Base-by-base conservation (phyloP, 2,113 vertebrate genomes). In the Asarcornis scutulata region DNA sequence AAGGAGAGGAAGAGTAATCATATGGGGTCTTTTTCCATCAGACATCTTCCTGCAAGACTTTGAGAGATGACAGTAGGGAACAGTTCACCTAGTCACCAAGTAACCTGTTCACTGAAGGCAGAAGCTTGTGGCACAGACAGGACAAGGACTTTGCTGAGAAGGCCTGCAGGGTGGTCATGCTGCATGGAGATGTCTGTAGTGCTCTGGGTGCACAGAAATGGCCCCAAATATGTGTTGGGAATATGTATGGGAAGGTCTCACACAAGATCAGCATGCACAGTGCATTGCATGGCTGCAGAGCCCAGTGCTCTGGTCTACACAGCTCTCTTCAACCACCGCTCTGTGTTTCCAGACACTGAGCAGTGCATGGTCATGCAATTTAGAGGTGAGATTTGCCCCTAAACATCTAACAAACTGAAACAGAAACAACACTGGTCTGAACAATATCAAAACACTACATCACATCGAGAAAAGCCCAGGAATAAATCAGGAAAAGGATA, bases 281-380 rank as follows among this genome's bases (percentile, higher is more conserved):
- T 2, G 22, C 2, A 2, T 27, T 18, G n/a, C 17, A 3, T 50
- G 48, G 20, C 42, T 18, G 66, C 58, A 3, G 34, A 10, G 18
- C 3, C 17, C 50, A 2, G 20, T 4, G 40, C 46, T 17, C 20
- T 3, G 1, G 20, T 29, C 44, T 14, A 38, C 52, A 2, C 27
- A 11, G 32, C 48, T 32, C 26, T 34, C 20, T 44, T 27, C 40
- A 4, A 3, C 21, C 20, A 2, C 48, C 16, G 7, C 14, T 14
- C 36, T 53, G 0, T 1, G 10, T 3, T 48, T 31, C 1, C 0
- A 2, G n/a, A 4, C n/a, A 14, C 27, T 0, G 18, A 12, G 52
- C 5, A 2, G 31, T 2, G 8, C 0, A 2, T 4, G 25, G 27
- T 18, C 17, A 1, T 17, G 7, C 8, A 5, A 0, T 7, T 6